Evolutionary conservation across 2,797 vertebrate genomes (phyloP), one percentile per base, ranked within the genome.

Genomic region (Spea hammondii): DNA sequence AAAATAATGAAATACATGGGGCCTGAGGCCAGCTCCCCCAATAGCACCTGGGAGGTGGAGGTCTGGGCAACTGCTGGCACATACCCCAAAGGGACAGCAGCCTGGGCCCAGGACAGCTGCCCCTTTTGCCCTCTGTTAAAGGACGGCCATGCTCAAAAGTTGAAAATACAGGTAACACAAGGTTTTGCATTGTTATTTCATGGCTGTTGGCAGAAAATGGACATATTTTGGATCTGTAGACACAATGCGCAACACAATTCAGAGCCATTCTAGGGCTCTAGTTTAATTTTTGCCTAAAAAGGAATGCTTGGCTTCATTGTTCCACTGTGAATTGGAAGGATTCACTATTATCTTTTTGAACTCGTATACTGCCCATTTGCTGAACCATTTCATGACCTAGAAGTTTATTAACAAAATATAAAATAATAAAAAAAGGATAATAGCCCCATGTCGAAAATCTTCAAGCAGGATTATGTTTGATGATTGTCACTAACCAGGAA

Each of bases 281-380:
- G 70, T 83, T n/a, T 53, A 17, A 59, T 17, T 72, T 79, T 50
- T 85, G 76, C 78, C 78, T 9, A 73, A 6, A 17, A 70, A 82
- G 17, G 68, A 72, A 72, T 66, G 45, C 70, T 78, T 60, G 72
- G 62, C 44, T 78, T 51, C 48, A 74, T 64, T 64, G 57, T 74
- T 72, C 66, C 32, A 62, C 75, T 62, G 51, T 62, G 50, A 32
- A 50, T 64, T 55, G 53, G 50, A 44, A 1, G 47, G 6, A 55
- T 72, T 49, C 6, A 13, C 5, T 65, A 8, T 54, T 6, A 11
- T 47, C 53, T 45, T 11, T 44, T 11, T 55, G 45, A 44, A 70
- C n/a, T 57, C 69, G 44, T 17, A 53, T 17, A 17, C 45, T 65
- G 14, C 17, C 45, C 11, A 65, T 12, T 54, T 45, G 46, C 51